These are phyloP conservation scores for Tenebrio molitor DNA, from an alignment of 1,140 invertebrate species.

Conservation along the genomic window DNA sequence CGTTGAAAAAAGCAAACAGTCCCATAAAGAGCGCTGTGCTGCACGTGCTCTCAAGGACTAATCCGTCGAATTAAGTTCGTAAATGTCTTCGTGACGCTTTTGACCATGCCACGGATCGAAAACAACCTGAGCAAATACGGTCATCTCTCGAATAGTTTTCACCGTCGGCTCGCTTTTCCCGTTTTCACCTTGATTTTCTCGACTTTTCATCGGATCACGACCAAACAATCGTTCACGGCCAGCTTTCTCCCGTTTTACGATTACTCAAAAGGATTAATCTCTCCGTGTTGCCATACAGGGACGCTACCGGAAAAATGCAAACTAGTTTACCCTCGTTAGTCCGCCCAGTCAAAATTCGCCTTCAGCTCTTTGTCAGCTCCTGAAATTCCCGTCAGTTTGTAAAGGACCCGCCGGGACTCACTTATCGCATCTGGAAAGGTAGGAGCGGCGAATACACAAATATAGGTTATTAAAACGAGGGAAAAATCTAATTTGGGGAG, in stretches of 20 bases:
- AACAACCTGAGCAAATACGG: no score
- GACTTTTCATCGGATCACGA: slow-evolving; percentile 11
- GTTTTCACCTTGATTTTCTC: background rate
- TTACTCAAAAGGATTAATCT: slow-evolving; percentile 20
- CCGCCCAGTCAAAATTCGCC: no score
- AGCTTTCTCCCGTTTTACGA: slow-evolving; percentile 28
- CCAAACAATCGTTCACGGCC: background rate
- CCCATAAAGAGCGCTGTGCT: slow-evolving; percentile 4
- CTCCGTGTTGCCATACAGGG: background rate
- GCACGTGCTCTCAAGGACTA: slow-evolving; percentile 21
- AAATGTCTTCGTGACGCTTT: background rate
- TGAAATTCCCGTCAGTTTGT: no score
- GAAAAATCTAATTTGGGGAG: no score
- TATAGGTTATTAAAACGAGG: no score
- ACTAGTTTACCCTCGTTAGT: no score
- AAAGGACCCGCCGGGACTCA: no score
- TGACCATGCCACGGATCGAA: background rate
- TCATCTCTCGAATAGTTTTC: no score
- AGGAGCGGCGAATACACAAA: no score
- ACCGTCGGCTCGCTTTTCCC: background rate
- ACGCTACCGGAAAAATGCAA: no score
- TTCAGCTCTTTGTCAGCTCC: no score
- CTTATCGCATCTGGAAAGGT: no score
- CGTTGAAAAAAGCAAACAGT: slow-evolving; percentile 21
- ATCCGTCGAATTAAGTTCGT: slow-evolving; percentile 13